Percentiles rank a stretch among this genome's conserved stretches.
These are phyloP conservation scores for Nomada ruficornis DNA, from an alignment of 2,888 invertebrate genomes.

Conservation along the genomic window DNA sequence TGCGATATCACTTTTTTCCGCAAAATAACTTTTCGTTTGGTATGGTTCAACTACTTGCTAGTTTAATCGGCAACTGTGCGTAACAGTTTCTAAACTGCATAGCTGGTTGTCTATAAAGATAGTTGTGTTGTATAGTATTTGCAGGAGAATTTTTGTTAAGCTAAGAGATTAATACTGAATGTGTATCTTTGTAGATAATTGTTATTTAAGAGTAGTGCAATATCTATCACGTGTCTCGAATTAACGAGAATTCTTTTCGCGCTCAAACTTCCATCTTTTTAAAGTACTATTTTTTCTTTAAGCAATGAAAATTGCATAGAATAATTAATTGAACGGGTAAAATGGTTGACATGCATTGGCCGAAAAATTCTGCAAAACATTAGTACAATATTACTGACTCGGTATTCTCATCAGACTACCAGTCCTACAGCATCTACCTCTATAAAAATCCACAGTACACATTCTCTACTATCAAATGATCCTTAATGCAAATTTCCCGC, in stretches of 20 bases:
- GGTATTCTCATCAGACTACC: neutral
- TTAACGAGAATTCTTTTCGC: neutral
- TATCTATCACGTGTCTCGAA: neutral
- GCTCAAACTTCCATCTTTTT: neutral
- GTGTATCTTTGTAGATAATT: too few relatives aligned
- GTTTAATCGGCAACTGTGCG: neutral
- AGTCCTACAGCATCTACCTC: neutral
- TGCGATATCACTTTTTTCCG: constrained; percentile 1
- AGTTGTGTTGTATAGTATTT: neutral
- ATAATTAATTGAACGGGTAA: neutral
- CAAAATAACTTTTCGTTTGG: neutral
- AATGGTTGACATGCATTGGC: constrained; percentile 3
- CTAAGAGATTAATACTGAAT: neutral
- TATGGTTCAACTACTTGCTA: constrained; percentile 20
- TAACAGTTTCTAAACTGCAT: neutral
- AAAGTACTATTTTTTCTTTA: neutral
- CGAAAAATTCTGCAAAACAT: neutral
- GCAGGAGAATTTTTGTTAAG: neutral
- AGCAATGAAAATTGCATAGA: neutral
- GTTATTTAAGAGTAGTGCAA: neutral
- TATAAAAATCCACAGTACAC: neutral
- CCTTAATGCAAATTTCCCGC: neutral
- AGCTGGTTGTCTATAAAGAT: neutral
- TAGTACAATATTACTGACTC: neutral
- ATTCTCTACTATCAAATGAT: neutral